phyloP scores from a whole-genome alignment of 2,113 vertebrate species.

The Pseudopipra pipra region DNA sequence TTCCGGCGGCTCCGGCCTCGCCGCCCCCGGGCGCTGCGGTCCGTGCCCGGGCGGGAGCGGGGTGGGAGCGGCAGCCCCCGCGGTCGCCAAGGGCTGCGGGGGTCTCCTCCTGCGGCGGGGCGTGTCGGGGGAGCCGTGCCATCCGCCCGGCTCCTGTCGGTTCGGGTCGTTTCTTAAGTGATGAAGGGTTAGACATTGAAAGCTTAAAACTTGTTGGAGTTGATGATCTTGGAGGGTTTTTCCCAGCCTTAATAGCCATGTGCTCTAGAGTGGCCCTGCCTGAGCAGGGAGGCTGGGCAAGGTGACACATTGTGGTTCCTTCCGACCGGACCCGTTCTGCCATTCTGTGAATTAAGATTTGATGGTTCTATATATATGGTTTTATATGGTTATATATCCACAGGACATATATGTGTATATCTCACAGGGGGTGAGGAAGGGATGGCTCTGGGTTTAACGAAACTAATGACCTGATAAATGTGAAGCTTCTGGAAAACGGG shows the following conservation, averaged over 20 bases:
- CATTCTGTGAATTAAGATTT: background rate
- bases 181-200: background rate
- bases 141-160: background rate
- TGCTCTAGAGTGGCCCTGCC: background rate
- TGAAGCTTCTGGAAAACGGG: rapidly evolving
- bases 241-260: background rate
- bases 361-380: background rate
- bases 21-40: background rate
- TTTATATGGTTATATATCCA: background rate
- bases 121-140: background rate
- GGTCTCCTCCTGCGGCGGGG: background rate
- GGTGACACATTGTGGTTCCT: background rate
- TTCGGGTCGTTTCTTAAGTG: background rate
- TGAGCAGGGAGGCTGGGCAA: background rate
- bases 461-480: background rate
- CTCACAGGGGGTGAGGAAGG: background rate
- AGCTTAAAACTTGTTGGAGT: background rate
- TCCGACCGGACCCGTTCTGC: background rate
- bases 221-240: background rate
- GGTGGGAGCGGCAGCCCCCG: background rate
- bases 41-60: background rate
- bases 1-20: background rate
- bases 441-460: background rate
- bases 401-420: too few relatives aligned
- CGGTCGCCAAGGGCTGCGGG: background rate